Conservation (phyloP, 2,797 vertebrate species). For the Morus bassanus region DNA sequence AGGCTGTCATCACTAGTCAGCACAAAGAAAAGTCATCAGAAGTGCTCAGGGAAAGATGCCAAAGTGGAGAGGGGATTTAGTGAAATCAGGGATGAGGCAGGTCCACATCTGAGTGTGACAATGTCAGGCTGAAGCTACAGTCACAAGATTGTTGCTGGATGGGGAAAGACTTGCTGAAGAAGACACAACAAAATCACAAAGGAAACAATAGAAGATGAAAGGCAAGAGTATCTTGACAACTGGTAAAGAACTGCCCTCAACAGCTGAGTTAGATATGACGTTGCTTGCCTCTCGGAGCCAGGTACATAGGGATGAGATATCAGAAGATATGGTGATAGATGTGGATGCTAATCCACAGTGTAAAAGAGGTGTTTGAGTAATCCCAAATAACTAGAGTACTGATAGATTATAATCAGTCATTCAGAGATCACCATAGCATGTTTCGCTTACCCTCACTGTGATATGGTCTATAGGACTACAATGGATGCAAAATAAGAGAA, state of each 20-base stretch:
- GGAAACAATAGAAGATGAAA: neutral
- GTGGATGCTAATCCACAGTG: neutral
- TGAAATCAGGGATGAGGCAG: neutral
- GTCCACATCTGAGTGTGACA: neutral
- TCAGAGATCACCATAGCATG: neutral
- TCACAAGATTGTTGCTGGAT: neutral
- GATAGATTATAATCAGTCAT: neutral
- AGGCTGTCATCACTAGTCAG: constrained; percentile 1
- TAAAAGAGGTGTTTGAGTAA: neutral
- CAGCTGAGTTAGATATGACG: neutral
- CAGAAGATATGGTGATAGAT: neutral
- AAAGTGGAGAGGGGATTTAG: neutral
- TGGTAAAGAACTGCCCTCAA: neutral
- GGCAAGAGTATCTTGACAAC: neutral
- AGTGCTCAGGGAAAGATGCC: neutral
- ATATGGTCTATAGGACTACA: neutral
- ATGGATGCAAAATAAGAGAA: neutral
- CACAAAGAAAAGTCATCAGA: neutral
- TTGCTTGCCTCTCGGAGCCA: neutral
- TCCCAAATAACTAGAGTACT: neutral
- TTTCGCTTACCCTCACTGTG: neutral
- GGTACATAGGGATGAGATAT: neutral
- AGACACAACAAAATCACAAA: neutral
- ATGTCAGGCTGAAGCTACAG: neutral
- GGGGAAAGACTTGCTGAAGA: neutral